A percentile compares a stretch with the other conserved stretches of the same genome.
These are phyloP conservation scores for Liolophura sinensis DNA, from an alignment of 1,140 invertebrate genomes.

Conservation along the genomic window DNA sequence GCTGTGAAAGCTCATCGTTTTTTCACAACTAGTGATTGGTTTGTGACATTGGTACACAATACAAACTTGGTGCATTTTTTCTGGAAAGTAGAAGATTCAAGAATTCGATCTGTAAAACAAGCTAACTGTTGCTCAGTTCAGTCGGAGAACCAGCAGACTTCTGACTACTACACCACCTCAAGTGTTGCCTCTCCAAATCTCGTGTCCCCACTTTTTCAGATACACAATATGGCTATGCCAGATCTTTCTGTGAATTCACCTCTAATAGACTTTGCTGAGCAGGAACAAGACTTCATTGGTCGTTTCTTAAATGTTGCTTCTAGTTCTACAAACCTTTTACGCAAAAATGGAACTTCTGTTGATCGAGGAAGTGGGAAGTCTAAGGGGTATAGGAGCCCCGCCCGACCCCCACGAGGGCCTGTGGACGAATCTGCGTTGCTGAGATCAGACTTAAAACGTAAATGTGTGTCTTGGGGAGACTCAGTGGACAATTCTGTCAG, in stretches of 20 bases:
- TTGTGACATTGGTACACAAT: constrained; percentile 24
- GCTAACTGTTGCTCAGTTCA: no score
- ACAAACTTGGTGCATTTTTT: neutral
- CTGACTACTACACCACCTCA: constrained; percentile 45
- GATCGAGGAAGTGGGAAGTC: constrained; percentile 23
- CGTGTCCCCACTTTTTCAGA: neutral
- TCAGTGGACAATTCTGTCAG: constrained; percentile 48
- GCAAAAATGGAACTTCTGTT: constrained; percentile 34
- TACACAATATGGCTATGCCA: constrained; percentile 17
- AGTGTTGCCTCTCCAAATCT: constrained; percentile 8
- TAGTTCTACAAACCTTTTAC: constrained; percentile 52
- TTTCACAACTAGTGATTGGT: constrained; percentile 48
- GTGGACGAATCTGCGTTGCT: constrained; percentile 43
- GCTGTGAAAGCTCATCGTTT: constrained; percentile 48
- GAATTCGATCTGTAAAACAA: no score
- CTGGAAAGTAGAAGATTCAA: neutral
- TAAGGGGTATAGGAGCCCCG: constrained; percentile 17
- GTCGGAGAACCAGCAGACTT: constrained; percentile 27
- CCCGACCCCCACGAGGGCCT: constrained; percentile 1
- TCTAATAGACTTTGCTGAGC: constrained; percentile 44
- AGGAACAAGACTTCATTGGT: constrained; percentile 53
- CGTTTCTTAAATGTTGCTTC: constrained; percentile 55
- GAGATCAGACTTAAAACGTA: constrained; percentile 43
- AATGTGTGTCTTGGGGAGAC: constrained; percentile 57
- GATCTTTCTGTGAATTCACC: constrained; percentile 47